Base-by-base conservation (phyloP, 2,888 invertebrate genomes). In the Operophtera brumata region DNA sequence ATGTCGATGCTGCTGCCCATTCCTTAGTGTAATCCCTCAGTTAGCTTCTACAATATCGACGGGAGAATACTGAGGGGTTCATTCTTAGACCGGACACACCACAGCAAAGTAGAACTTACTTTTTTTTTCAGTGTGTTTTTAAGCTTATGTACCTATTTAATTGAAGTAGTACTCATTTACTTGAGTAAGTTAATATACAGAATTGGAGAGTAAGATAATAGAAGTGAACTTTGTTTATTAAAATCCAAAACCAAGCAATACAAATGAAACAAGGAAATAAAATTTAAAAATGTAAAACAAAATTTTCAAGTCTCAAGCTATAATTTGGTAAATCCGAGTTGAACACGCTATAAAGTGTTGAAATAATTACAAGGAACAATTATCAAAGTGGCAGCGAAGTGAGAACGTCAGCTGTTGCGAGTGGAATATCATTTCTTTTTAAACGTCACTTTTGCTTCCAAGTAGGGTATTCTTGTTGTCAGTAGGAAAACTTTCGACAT, bases 351-450 rank as follows among this genome's bases (percentile, higher is more conserved):
- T 73, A 73, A 76, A 76, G 70, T 75, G 69, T 77, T 75, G 65
- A 73, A 71, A 77, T 77, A 80, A 81, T 80, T 75, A 78, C 72
- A 70, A 68, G 69, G 71, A 68, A 74, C 74, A 77, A 80, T 81
- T 80, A 79, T 71, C 66, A 76, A 75, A 78, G 75, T 74, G 70
- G 62, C 73, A 66, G 71, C 65, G 61, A 71, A 73, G 70, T 71
- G 58, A 61, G 64, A 65, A 62, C 74, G 75, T 71, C 81, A 80
- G 79, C 78, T 80, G 80, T 67, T 73, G 66, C 65, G 69, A 78
- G 72, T 70, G 67, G 65, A 74, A 67, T 66, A 68, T 73, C 72
- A 71, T 73, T 77, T 77, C 75, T 80, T 80, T 79, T 74, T 76
- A 74, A 75, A 67, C 66, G 66, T 46, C 60, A 61, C 55, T 55